Base-by-base conservation (phyloP, 2,888 invertebrate species). In the Helleia helle region DNA sequence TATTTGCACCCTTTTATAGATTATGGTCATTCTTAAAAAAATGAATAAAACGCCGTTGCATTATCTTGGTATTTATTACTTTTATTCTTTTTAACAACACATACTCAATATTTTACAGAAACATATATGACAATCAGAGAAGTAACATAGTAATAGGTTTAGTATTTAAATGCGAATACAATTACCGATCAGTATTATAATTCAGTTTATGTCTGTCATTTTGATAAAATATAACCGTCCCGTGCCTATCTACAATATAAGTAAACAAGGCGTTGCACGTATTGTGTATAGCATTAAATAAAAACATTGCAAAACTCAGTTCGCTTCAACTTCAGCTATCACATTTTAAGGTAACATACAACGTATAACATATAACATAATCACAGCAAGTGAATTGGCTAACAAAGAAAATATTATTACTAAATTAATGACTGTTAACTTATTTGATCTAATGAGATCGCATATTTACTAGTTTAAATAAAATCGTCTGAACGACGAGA, bases 1-100 rank as follows among this genome's bases (percentile, higher is more conserved):
- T n/a, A n/a, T n/a, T n/a, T n/a, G n/a, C n/a, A n/a, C n/a, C n/a
- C n/a, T n/a, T n/a, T n/a, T n/a, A n/a, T n/a, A n/a, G n/a, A n/a
- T n/a, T n/a, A n/a, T n/a, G n/a, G n/a, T n/a, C n/a, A n/a, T n/a
- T n/a, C n/a, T 36, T 12, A 14, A 5, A 24, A 5, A 9, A 12
- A 40, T 40, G 14, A 38, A 43, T 42, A 56, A 47, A 46, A 62
- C 59, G 59, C 56, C 54, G 48, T 46, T 42, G 58, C 49, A 59
- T 66, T 67, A 67, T 72, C 56, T 74, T 71, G 59, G 69, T 76
- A 83, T 83, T 83, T 77, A 79, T 81, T 81, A 77, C 70, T 81
- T 85, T 85, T 80, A 83, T 84, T 84, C 76, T 84, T 75, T 85
- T 84, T 80, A 86, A 86, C 86, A 86, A 86, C 86, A 86, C 86